These are phyloP conservation scores for Prunella himalayana DNA, from an alignment of 2,113 vertebrate species.

Conservation along the genomic window DNA sequence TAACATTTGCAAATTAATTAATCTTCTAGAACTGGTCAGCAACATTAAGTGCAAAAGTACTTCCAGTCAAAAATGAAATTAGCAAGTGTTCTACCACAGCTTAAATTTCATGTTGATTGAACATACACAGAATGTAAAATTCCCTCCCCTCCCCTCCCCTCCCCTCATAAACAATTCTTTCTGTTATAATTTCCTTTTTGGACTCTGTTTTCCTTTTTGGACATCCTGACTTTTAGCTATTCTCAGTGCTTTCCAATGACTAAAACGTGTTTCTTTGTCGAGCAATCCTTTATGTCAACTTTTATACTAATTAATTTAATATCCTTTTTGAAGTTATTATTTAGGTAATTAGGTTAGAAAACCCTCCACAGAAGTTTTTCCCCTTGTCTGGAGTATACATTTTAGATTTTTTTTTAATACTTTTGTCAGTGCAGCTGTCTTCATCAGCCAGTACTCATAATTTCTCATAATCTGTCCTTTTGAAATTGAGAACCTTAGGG, in stretches of 20 bases:
- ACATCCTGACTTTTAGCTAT: not conserved
- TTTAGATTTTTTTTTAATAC: not conserved
- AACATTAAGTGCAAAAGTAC: not conserved
- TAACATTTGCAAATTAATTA: not conserved
- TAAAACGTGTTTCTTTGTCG: not conserved
- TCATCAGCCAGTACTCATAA: constrained; percentile 11
- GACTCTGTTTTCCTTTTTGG: not conserved
- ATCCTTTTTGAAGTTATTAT: not conserved
- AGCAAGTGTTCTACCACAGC: not conserved
- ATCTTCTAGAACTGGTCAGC: not conserved
- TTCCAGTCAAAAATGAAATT: not conserved
- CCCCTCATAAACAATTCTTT: not conserved
- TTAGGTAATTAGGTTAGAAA: constrained; percentile 25
- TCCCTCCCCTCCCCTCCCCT: not conserved
- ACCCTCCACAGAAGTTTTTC: not conserved
- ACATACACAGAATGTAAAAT: not conserved
- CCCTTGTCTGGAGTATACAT: not conserved
- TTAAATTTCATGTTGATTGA: not conserved
- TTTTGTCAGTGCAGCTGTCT: constrained; percentile 26
- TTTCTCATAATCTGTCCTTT: constrained; percentile 49
- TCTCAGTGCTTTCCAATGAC: not conserved
- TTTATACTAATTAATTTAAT: not conserved
- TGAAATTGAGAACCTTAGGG: constrained; percentile 37
- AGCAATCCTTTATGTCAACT: not conserved
- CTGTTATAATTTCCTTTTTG: not conserved